phyloP scores from a whole-genome alignment of 92 coral and sea anemone species.

The Siderastrea radians region DNA sequence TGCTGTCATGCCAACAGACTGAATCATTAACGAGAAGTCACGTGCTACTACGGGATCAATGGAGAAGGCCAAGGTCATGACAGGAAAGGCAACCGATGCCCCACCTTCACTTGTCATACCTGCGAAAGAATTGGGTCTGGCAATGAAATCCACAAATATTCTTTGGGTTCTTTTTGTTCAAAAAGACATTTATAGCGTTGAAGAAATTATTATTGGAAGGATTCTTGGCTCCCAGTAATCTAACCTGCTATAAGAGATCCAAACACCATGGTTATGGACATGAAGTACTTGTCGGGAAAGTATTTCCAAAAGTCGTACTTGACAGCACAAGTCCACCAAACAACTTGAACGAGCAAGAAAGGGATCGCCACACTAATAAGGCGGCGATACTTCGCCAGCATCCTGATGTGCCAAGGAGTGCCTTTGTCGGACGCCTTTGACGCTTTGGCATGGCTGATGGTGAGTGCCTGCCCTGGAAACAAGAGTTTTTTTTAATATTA shows the following conservation, averaged over 20 bases:
- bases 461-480: conserved; percentile 75
- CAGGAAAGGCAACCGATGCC: conserved; percentile 84
- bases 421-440: conserved; percentile 44
- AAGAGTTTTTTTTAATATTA: too few species aligned
- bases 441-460: conserved; percentile 65
- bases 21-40: conserved; percentile 82
- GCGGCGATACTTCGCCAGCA: conserved; percentile 79
- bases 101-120: conserved; percentile 96
- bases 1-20: conserved; percentile 89
- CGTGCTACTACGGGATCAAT: conserved; percentile 80
- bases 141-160: too few species aligned
- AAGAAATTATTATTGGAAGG: too few species aligned
- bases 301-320: conserved; percentile 76
- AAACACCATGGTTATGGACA: conserved; percentile 84
- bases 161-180: too few species aligned
- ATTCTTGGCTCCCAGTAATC: too few species aligned
- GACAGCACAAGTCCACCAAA: conserved; percentile 89
- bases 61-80: conserved; percentile 81
- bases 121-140: neutral
- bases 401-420: conserved; percentile 76
- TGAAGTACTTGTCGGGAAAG: conserved; percentile 75
- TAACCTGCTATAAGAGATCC: conserved; percentile 90
- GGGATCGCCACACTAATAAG: conserved; percentile 75
- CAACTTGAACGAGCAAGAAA: conserved; percentile 68
- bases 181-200: too few species aligned